Evolutionary conservation across 2,113 vertebrate species (phyloP).

Genomic region (Murina feae): DNA sequence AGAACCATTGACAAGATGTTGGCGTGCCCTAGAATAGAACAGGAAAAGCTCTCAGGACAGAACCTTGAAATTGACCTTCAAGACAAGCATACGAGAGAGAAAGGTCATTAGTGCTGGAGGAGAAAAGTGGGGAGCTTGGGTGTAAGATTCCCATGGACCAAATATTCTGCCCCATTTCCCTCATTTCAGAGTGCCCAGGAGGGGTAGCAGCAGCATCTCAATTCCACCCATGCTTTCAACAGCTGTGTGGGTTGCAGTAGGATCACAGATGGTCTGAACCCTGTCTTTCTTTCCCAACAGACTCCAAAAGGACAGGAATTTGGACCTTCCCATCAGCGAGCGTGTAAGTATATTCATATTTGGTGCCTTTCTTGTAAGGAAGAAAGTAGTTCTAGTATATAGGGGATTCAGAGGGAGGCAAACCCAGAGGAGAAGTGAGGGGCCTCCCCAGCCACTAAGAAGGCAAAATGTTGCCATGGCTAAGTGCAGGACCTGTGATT

Average conservation of each 20-base stretch:
- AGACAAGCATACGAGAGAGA: background rate
- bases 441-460: background rate
- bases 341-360: constrained; percentile 61
- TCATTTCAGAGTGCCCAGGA: background rate
- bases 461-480: background rate
- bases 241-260: background rate
- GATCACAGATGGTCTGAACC: background rate
- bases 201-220: background rate
- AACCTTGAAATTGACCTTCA: background rate
- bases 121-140: background rate
- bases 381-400: background rate
- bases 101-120: background rate
- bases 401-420: background rate
- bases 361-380: background rate
- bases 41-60: background rate
- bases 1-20: background rate
- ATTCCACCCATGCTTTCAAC: background rate
- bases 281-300: constrained; percentile 57
- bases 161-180: background rate
- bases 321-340: background rate
- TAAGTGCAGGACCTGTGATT: background rate
- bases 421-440: background rate
- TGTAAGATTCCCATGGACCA: background rate
- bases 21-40: background rate
- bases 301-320: background rate